These are phyloP conservation scores for Periophthalmus magnuspinnatus DNA, from an alignment of 2,797 vertebrate species.

Conservation along the genomic window DNA sequence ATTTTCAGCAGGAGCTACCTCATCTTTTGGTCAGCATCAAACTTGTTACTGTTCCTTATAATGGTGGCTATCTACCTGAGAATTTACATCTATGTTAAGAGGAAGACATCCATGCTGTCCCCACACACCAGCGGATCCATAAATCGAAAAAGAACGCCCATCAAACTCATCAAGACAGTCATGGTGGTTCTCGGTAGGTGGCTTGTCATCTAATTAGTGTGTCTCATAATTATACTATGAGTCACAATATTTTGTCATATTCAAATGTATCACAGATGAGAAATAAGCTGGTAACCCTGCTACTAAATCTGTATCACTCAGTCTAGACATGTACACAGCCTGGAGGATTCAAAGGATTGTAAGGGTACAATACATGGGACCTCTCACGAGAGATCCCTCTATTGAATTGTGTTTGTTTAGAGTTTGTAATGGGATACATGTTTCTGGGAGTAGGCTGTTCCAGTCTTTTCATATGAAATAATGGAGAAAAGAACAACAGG, in stretches of 20 bases:
- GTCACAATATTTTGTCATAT: conserved; percentile 10
- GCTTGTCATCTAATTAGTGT: not conserved
- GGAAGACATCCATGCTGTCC: conserved; percentile 85
- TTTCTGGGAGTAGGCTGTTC: conserved; percentile 10
- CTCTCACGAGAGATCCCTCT: conserved; percentile 7
- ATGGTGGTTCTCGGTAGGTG: conserved; percentile 94
- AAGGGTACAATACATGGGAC: not conserved
- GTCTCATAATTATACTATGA: conserved; percentile 2
- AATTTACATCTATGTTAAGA: conserved; percentile 93
- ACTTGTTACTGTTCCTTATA: conserved; percentile 89
- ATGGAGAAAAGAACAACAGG: conserved; percentile 12
- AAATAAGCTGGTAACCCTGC: not conserved
- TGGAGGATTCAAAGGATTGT: too few species aligned
- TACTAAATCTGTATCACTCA: not conserved
- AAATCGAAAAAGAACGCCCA: conserved; percentile 88
- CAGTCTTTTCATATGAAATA: conserved; percentile 13
- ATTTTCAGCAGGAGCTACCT: conserved; percentile 95
- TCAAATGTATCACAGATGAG: not conserved
- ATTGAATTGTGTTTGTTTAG: conserved; percentile 25
- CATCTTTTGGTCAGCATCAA: conserved; percentile 91
- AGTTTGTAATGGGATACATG: conserved; percentile 44
- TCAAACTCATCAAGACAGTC: conserved; percentile 97
- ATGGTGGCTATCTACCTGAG: conserved; percentile 92
- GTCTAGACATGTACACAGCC: not conserved
- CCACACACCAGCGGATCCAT: conserved; percentile 88